Evolutionary conservation across 1,140 invertebrate genomes (phyloP).

Genomic region (Phymorhynchus buccinoides): DNA sequence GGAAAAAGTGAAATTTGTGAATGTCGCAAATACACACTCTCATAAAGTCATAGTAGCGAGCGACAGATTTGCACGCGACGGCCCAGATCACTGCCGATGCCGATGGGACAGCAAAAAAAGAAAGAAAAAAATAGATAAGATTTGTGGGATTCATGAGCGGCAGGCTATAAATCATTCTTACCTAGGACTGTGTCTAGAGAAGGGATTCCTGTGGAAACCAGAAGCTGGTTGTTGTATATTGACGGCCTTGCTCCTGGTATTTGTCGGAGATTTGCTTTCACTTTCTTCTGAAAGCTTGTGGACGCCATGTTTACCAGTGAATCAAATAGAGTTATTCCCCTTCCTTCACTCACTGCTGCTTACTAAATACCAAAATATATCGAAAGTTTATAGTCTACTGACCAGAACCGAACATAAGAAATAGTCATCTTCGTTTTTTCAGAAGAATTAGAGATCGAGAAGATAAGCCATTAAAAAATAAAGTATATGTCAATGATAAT

Average conservation of each 20-base stretch:
- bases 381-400: not conserved
- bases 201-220: conserved; percentile 82
- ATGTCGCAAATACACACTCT: too few species aligned
- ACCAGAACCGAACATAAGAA: not conserved
- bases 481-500: too few species aligned
- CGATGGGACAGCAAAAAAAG: not conserved
- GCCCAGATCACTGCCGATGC: not conserved
- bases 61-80: too few species aligned
- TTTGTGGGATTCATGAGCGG: not conserved
- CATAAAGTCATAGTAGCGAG: too few species aligned
- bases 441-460: too few species aligned
- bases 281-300: conserved; percentile 70
- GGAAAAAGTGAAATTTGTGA: too few species aligned
- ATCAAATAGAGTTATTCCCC: too few species aligned
- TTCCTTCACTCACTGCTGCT: too few species aligned
- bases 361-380: too few species aligned
- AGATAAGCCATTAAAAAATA: too few species aligned
- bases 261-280: conserved; percentile 60
- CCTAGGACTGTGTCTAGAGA: conserved; percentile 82
- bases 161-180: conserved; percentile 38
- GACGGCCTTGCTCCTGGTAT: conserved; percentile 80
- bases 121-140: not conserved
- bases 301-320: conserved; percentile 49
- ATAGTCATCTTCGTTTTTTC: too few species aligned
- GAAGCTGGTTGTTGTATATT: conserved; percentile 80